Evolutionary conservation across 2,113 vertebrate species (phyloP), one percentile per base, ranked within the genome.

Genomic region (Microcebus tavaratra): DNA sequence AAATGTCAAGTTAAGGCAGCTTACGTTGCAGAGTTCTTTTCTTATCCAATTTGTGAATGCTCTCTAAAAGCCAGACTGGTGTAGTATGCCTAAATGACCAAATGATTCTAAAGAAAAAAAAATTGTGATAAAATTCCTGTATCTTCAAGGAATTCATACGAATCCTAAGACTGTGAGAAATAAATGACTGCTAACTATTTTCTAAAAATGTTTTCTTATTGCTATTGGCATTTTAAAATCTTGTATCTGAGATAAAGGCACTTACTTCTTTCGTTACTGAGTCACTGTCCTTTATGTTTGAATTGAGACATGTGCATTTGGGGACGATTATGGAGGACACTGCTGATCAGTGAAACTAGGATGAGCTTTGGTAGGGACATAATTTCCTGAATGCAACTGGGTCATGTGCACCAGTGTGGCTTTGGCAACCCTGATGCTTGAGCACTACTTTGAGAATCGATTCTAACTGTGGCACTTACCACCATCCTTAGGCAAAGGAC

Each of bases 401-500:
- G 55, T 83, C 76, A 92, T 92, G 12, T 97, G 87, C 97, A 98
- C 98, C 98, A 98, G 98, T 98, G 93, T 99, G 98, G 96, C 98
- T 99, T 98, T 98, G 90, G 84, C 59, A 48, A 78, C 36, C 83
- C 81, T 93, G 36, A 89, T 85, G 20, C 10, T 36, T 81, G 68
- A 70, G 23, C 17, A 0, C 17, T 90, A 0, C 93, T 5, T 34
- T 20, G 23, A 20, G 17, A 34, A 70, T 18, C 45, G 92, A 8
- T 42, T 94, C 96, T 98, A 98, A 99, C 95, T 97, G 34, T 93
- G 9, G 0, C 94, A 50, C 97, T 97, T 98, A 36, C 97, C 95
- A 90, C 95, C 97, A 78, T 97, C 96, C 95, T 97, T 99, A 99
- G 99, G 99, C 99, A 99, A 99, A 97, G 99, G 99, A 95, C 99